phyloP scores from a whole-genome alignment of 1,140 invertebrate species.

The Asbolus verrucosus region DNA sequence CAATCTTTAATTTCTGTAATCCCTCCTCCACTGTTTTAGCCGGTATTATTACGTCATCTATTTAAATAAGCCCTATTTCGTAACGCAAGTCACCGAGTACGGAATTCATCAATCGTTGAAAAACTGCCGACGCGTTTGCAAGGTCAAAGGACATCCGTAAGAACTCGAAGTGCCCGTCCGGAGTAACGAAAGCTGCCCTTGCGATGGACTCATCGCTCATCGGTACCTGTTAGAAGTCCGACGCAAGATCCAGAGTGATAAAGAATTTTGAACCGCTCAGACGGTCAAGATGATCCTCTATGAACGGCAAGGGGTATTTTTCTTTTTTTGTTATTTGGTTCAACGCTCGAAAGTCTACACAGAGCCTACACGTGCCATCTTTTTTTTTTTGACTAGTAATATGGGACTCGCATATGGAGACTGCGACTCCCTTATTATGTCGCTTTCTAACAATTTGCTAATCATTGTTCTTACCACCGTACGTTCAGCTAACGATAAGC shows the following conservation, averaged over 20 bases:
- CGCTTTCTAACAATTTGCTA: conserved; percentile 37
- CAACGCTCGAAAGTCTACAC: conserved; percentile 59
- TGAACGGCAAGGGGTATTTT: conserved; percentile 55
- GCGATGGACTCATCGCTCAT: conserved; percentile 60
- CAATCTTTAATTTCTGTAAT: conserved; percentile 46
- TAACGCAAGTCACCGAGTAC: conserved; percentile 57
- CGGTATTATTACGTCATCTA: conserved; percentile 57
- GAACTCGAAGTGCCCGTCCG: conserved; percentile 57
- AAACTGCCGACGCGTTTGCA: conserved; percentile 59
- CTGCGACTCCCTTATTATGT: conserved; percentile 53
- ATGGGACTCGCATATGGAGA: conserved; percentile 61
- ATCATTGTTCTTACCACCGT: conserved; percentile 32
- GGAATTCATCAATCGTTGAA: conserved; percentile 62
- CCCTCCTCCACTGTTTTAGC: conserved; percentile 47
- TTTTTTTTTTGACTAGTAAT: conserved; percentile 62
- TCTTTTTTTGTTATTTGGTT: conserved; percentile 53
- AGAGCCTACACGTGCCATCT: conserved; percentile 59
- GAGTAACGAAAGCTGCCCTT: conserved; percentile 55
- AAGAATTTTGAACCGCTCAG: conserved; percentile 52
- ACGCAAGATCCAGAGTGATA: conserved; percentile 55
- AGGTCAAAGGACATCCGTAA: conserved; percentile 54
- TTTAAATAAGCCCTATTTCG: conserved; percentile 52
- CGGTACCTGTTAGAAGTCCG: conserved; percentile 55
- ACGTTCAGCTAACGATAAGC: conserved; percentile 41
- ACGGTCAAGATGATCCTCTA: conserved; percentile 54